phyloP scores from a whole-genome alignment of 2,888 invertebrate genomes.

The Muscina levida region DNA sequence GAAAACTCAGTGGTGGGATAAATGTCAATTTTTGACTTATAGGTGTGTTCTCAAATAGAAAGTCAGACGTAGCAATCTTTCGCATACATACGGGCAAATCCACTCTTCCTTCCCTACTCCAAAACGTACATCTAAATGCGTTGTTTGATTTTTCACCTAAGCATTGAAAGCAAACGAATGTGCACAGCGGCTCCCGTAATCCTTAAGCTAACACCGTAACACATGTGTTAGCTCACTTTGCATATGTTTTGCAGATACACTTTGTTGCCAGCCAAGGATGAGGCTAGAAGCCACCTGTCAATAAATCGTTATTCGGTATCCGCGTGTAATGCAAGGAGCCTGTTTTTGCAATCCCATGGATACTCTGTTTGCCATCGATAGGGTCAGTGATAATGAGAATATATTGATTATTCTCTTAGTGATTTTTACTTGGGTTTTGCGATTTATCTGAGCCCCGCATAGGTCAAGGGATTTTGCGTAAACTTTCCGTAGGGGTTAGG shows the following conservation, averaged over 20 bases:
- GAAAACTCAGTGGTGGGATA: conserved; percentile 42
- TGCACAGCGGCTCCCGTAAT: conserved; percentile 1
- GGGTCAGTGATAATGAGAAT: too few relatives aligned
- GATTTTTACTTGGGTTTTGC: too few relatives aligned
- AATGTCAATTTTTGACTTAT: conserved; percentile 54
- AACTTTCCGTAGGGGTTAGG: too few relatives aligned
- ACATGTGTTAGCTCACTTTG: conserved; percentile 9
- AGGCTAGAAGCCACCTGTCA: background rate
- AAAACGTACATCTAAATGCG: conserved; percentile 2
- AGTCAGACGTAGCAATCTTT: conserved; percentile 34
- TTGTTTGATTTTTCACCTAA: conserved; percentile 14
- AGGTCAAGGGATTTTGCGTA: too few relatives aligned
- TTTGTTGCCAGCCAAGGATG: background rate
- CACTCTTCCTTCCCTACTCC: background rate
- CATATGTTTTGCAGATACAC: conserved; percentile 16
- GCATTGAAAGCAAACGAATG: background rate
- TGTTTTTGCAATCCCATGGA: too few relatives aligned
- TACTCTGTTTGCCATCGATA: too few relatives aligned
- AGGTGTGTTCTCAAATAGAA: conserved; percentile 50
- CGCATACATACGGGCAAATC: background rate
- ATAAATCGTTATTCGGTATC: conserved; percentile 2
- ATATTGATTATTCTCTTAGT: too few relatives aligned
- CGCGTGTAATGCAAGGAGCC: too few relatives aligned
- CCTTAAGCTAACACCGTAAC: conserved; percentile 17
- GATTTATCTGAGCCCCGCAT: too few relatives aligned